These are phyloP conservation scores for Melozone crissalis DNA, from an alignment of 2,113 vertebrate species.

Conservation along the genomic window DNA sequence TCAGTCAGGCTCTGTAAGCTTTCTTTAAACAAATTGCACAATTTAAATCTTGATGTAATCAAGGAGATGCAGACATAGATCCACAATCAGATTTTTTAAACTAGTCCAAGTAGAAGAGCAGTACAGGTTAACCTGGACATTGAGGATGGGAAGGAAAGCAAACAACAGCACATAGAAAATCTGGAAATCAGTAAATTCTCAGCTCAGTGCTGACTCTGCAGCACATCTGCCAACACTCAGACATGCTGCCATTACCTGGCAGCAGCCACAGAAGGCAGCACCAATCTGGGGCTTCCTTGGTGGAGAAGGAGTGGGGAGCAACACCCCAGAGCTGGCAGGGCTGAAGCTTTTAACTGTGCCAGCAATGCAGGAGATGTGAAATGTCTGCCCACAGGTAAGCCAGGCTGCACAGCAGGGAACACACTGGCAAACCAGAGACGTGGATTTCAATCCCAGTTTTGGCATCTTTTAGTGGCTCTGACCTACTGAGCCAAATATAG, in stretches of 20 bases:
- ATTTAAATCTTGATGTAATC: not conserved
- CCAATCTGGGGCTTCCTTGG: not conserved
- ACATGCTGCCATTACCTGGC: accelerated
- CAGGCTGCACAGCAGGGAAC: not conserved
- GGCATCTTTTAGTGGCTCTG: not conserved
- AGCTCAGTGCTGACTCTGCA: not conserved
- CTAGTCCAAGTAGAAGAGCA: not conserved
- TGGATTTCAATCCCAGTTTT: not conserved
- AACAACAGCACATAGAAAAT: not conserved
- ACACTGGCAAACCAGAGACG: not conserved
- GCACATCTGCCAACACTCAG: not conserved
- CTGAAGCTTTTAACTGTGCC: not conserved
- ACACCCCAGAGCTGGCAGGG: not conserved
- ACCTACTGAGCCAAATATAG: not conserved
- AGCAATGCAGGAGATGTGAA: not conserved
- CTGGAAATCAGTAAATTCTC: not conserved
- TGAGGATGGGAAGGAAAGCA: not conserved
- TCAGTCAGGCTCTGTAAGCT: not conserved
- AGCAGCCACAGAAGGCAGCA: not conserved
- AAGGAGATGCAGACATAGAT: not conserved
- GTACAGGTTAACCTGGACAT: not conserved
- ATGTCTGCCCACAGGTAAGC: not conserved
- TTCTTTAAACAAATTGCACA: not conserved
- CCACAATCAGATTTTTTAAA: not conserved
- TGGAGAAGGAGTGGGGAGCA: not conserved